Conservation (phyloP, 2,888 invertebrate species). For the Scaptomyza flava region DNA sequence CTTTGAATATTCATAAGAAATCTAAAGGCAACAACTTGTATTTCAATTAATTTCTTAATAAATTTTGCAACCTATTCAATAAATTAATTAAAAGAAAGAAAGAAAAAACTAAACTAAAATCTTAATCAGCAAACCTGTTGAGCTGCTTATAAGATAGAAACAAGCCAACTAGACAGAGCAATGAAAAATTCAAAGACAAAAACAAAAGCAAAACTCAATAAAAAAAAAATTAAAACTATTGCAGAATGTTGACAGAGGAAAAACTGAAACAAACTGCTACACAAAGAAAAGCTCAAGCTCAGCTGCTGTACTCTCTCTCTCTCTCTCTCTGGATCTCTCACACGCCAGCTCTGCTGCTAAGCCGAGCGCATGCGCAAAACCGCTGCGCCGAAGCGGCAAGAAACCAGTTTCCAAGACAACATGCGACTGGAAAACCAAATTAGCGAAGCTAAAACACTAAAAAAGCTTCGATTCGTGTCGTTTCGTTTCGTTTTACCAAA, state of each 20-base stretch:
- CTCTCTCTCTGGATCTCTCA: slow-evolving; percentile 6
- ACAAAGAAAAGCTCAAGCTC: slow-evolving; percentile 51
- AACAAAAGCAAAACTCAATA: slow-evolving; percentile 15
- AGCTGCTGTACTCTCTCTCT: slow-evolving; percentile 18
- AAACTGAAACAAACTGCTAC: slow-evolving; percentile 45
- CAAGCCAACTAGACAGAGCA: slow-evolving; percentile 14
- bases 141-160: slow-evolving; percentile 43
- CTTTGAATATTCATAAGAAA: background rate
- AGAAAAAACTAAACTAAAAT: slow-evolving; percentile 34
- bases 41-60: slow-evolving; percentile 8
- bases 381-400: slow-evolving; percentile 61
- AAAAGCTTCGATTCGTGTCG: slow-evolving; percentile 51
- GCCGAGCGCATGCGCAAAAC: slow-evolving; percentile 65
- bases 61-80: slow-evolving; percentile 54
- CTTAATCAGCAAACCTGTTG: slow-evolving; percentile 66
- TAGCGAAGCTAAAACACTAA: slow-evolving; percentile 49
- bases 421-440: slow-evolving; percentile 66
- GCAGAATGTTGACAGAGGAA: slow-evolving; percentile 57
- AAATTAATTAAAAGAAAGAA: slow-evolving; percentile 20
- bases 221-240: slow-evolving; percentile 29
- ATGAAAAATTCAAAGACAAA: slow-evolving; percentile 15
- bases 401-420: slow-evolving; percentile 68
- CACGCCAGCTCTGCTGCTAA: slow-evolving; percentile 6
- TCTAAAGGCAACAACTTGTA: background rate
- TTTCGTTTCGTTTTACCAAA: slow-evolving; percentile 26